Evolutionary conservation across 2,113 vertebrate species (phyloP), one percentile per base, ranked within the genome.

Genomic region (Lates calcarifer): DNA sequence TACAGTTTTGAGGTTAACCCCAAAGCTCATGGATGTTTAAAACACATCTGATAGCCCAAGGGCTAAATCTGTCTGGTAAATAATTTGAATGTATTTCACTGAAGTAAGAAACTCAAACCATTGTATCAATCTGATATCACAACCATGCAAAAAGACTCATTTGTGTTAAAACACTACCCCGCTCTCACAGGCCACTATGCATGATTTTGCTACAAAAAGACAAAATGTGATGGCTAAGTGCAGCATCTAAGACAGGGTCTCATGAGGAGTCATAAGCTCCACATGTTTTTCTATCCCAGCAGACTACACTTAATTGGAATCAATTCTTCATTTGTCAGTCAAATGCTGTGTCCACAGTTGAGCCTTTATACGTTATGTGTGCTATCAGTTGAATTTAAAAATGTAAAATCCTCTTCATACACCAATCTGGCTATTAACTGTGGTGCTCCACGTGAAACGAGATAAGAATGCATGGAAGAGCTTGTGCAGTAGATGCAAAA

Each of bases 91-190:
- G n/a, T 63, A 37, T 85, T 80, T 18, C 33, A 26, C 10, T 24
- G n/a, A 75, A 75, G 55, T 31, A 41, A n/a, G 69, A 81, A 78
- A 78, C 51, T 41, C 15, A 72, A 78, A 77, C 71, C 73, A 73
- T 22, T 8, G 53, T 61, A 58, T 77, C 41, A 69, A 82, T 37
- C 58, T 65, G 51, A 75, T 70, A 33, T 57, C 39, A 35, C 53
- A 58, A 37, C 69, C 1, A 67, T 70, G 53, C 80, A 64, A 66
- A 66, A 60, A 61, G 26, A 39, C 61, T 60, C 20, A 29, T n/a
- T 60, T 63, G 58, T 77, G 63, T 80, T 56, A 58, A 74, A 89
- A 80, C 72, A 69, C 66, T 49, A 66, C 82, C 67, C 77, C 67
- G 47, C 60, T 31, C 62, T n/a, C 77, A 74, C 55, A 74, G 62